These are phyloP conservation scores for Noctua comes DNA, from an alignment of 2,888 invertebrate species.

Conservation along the genomic window DNA sequence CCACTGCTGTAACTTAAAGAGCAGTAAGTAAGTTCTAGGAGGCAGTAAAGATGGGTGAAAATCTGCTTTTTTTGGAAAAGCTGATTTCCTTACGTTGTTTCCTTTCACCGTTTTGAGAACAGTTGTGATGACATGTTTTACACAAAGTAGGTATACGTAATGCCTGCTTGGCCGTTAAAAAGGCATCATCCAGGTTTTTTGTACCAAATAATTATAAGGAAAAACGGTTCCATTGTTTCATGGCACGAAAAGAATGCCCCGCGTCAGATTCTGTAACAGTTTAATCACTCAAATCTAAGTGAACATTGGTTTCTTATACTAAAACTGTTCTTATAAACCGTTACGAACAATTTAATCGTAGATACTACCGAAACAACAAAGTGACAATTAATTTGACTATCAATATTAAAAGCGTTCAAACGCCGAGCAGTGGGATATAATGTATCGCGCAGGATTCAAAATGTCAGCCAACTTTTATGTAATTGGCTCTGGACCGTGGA, in stretches of 20 bases:
- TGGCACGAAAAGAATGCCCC: background rate
- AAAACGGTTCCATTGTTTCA: background rate
- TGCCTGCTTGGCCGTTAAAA: background rate
- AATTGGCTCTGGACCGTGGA: slow-evolving; percentile 74
- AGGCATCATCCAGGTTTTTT: background rate
- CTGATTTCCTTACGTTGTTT: background rate
- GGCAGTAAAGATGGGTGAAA: background rate
- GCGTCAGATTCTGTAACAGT: background rate
- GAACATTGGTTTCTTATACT: background rate
- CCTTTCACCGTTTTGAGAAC: background rate
- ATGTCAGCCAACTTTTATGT: slow-evolving; percentile 80
- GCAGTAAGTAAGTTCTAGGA: background rate
- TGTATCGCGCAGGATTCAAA: slow-evolving; percentile 77
- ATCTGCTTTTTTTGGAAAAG: background rate
- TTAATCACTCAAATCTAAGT: background rate
- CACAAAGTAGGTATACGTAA: background rate
- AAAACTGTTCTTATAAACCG: background rate
- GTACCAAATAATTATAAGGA: background rate
- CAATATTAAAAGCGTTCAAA: slow-evolving; percentile 57
- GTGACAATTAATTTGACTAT: slow-evolving; percentile 48
- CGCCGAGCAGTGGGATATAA: slow-evolving; percentile 63
- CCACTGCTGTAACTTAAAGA: background rate
- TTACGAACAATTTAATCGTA: background rate
- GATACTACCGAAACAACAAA: slow-evolving; percentile 18
- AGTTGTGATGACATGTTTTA: background rate